Evolutionary conservation across 1,140 invertebrate species (phyloP).

Genomic region (Drosophila grimshawi): DNA sequence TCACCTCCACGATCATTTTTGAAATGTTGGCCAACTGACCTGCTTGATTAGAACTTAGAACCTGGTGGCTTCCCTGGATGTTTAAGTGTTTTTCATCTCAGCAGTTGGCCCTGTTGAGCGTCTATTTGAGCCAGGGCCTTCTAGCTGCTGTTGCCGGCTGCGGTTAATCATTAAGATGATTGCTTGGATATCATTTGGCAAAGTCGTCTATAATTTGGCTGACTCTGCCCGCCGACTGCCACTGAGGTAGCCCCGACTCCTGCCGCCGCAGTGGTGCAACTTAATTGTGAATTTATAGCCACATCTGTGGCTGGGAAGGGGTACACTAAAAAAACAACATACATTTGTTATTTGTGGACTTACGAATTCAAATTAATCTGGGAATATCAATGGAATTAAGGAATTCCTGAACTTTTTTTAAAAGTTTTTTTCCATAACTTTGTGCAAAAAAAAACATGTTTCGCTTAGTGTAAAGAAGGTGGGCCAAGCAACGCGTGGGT

Average conservation of each 20-base stretch:
- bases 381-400: no score
- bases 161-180: slow-evolving; percentile 46
- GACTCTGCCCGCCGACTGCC: background rate
- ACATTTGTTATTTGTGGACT: no score
- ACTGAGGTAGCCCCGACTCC: slow-evolving; percentile 4
- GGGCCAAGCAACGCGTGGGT: slow-evolving; percentile 3
- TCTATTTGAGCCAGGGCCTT: background rate
- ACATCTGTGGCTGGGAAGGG: slow-evolving; percentile 2
- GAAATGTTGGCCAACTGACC: slow-evolving; percentile 22
- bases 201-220: slow-evolving; percentile 34
- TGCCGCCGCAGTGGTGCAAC: background rate
- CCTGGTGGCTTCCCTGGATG: background rate
- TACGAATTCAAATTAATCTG: no score
- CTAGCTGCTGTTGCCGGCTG: slow-evolving; percentile 5
- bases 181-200: slow-evolving; percentile 39
- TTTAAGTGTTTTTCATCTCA: background rate
- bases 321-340: background rate
- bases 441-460: no score
- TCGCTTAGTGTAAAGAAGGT: background rate
- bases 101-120: background rate
- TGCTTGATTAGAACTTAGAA: background rate
- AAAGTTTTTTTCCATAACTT: no score
- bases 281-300: slow-evolving; percentile 30
- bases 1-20: background rate
- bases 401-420: no score